phyloP scores from a whole-genome alignment of 2,797 vertebrate species.

The Lates japonicus region DNA sequence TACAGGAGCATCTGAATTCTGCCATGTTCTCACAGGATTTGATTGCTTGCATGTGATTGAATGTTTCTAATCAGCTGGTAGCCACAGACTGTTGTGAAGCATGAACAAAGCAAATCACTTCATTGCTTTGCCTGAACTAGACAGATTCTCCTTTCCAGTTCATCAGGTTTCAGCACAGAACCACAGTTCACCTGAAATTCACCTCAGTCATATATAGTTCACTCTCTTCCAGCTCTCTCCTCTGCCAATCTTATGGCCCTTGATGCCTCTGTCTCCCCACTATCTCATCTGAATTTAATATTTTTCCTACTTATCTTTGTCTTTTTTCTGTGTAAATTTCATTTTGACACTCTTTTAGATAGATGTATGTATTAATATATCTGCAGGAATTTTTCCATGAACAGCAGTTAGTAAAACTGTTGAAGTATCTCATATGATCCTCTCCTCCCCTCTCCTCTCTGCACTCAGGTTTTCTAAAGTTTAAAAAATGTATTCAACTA shows the following conservation, averaged over 20 bases:
- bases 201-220: constrained; percentile 1
- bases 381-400: constrained; percentile 29
- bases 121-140: background rate
- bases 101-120: constrained; percentile 15
- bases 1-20: background rate
- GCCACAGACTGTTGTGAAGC: background rate
- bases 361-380: background rate
- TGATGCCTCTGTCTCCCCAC: background rate
- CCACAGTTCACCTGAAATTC: constrained; percentile 29
- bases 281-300: background rate
- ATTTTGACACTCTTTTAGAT: background rate
- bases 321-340: background rate
- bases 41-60: background rate
- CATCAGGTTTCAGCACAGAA: constrained; percentile 25
- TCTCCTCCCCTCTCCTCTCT: constrained; percentile 16
- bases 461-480: background rate
- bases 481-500: constrained; percentile 12
- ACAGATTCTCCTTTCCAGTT: constrained; percentile 11
- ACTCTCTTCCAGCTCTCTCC: background rate
- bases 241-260: background rate
- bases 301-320: background rate
- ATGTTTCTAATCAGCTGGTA: background rate
- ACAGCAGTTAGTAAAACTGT: constrained; percentile 43
- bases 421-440: constrained; percentile 47
- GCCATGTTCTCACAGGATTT: background rate